These are phyloP conservation scores for Disparrhopalites patrizii DNA, from an alignment of 2,888 invertebrate genomes.

Conservation along the genomic window DNA sequence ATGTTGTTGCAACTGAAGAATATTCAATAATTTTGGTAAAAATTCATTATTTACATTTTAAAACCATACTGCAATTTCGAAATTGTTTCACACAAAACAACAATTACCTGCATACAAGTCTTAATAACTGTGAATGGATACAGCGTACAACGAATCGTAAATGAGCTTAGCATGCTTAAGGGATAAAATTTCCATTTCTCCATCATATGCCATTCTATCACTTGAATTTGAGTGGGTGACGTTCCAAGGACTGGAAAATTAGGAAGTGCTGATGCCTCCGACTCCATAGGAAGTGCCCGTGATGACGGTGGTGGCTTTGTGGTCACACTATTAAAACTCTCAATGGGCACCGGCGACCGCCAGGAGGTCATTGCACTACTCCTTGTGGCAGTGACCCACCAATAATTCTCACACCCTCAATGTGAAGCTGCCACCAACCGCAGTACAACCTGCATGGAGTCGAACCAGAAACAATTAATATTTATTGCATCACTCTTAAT, in stretches of 20 bases:
- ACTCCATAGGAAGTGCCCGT: neutral
- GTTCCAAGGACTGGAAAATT: neutral
- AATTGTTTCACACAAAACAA: neutral
- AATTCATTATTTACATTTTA: too few relatives aligned
- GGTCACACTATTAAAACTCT: neutral
- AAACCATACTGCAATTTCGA: too few relatives aligned
- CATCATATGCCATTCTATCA: constrained; percentile 97
- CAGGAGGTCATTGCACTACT: constrained; percentile 1
- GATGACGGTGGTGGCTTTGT: neutral
- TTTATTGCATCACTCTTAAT: too few relatives aligned
- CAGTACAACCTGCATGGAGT: too few relatives aligned
- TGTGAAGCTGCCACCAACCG: too few relatives aligned
- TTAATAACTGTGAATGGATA: constrained; percentile 93
- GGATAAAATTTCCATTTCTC: constrained; percentile 92
- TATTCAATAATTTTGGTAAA: neutral
- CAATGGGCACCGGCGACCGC: neutral
- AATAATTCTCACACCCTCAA: too few relatives aligned
- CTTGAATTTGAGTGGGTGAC: constrained; percentile 34
- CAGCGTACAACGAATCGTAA: constrained; percentile 68
- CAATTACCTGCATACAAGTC: constrained; percentile 76
- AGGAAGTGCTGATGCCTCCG: neutral
- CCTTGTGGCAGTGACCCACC: too few relatives aligned
- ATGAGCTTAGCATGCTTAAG: constrained; percentile 82
- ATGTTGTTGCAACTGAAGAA: constrained; percentile 48
- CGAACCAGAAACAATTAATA: too few relatives aligned